Percentiles rank a stretch among this genome's conserved stretches.
Evolutionary conservation across 2,797 vertebrate species (phyloP).

Genomic region (Sebastes itinus): DNA sequence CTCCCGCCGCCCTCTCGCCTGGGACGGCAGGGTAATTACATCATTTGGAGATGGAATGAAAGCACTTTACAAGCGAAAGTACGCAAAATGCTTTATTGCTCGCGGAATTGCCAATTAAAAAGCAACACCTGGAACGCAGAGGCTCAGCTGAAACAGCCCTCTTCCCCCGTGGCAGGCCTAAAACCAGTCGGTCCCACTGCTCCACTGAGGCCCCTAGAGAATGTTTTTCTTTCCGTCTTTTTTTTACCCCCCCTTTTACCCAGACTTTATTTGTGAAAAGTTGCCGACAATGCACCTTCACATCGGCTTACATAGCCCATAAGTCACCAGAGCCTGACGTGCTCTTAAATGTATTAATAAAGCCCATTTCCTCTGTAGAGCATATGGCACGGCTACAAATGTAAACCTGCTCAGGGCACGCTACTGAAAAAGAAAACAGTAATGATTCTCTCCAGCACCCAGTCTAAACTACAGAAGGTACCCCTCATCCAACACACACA

Average conservation of each 20-base stretch:
- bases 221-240: conserved; percentile 72
- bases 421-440: conserved; percentile 75
- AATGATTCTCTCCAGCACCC: conserved; percentile 67
- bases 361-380: conserved; percentile 70
- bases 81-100: conserved; percentile 83
- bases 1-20: conserved; percentile 53
- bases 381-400: conserved; percentile 67
- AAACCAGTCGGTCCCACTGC: conserved; percentile 32
- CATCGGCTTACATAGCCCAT: conserved; percentile 63
- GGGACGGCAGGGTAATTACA: conserved; percentile 82
- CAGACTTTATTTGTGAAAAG: conserved; percentile 65
- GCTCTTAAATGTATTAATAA: conserved; percentile 77
- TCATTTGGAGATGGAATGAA: conserved; percentile 84
- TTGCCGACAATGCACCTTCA: conserved; percentile 77
- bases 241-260: not conserved
- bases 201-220: conserved; percentile 64
- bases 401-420: conserved; percentile 72
- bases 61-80: conserved; percentile 79
- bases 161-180: conserved; percentile 16
- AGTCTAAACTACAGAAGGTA: conserved; percentile 12
- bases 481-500: conserved; percentile 22
- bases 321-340: conserved; percentile 71
- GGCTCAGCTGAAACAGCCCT: conserved; percentile 56
- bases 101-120: conserved; percentile 85
- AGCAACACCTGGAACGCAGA: conserved; percentile 82